A percentile compares a stretch with the other conserved stretches of the same genome.
Conservation (phyloP, 1,140 invertebrate genomes). For the Matsumurasca onukii region DNA sequence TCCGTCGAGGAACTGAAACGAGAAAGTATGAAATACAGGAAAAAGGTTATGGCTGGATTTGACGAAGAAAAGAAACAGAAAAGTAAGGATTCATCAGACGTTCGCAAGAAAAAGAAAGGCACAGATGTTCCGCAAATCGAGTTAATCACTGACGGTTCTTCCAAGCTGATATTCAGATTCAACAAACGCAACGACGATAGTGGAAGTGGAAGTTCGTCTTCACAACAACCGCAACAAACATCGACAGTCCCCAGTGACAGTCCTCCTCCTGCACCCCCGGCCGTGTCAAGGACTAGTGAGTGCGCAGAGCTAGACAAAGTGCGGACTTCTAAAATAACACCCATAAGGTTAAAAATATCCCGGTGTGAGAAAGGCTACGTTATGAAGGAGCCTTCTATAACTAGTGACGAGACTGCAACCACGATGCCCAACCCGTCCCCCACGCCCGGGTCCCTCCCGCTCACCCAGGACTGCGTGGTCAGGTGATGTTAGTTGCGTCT, state of each 20-base stretch:
- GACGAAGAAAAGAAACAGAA: conserved; percentile 58
- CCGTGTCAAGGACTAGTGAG: conserved; percentile 37
- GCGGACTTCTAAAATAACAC: conserved; percentile 66
- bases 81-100: conserved; percentile 36
- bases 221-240: conserved; percentile 6
- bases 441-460: conserved; percentile 54
- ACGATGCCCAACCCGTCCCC: conserved; percentile 14
- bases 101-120: conserved; percentile 34
- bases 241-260: conserved; percentile 12
- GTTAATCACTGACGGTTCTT: conserved; percentile 52
- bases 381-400: conserved; percentile 49
- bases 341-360: conserved; percentile 78
- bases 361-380: conserved; percentile 71
- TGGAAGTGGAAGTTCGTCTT: conserved; percentile 38
- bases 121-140: conserved; percentile 41
- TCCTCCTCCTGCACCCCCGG: conserved; percentile 20
- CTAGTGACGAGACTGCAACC: conserved; percentile 21
- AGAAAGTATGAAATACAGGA: conserved; percentile 86
- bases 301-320: conserved; percentile 54
- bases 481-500: conserved; percentile 60
- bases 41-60: conserved; percentile 79
- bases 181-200: conserved; percentile 48
- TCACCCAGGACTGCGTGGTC: conserved; percentile 81
- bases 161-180: conserved; percentile 68
- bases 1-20: conserved; percentile 74